Evolutionary conservation across 2,888 invertebrate genomes (phyloP), one percentile per base, ranked within the genome.

Genomic region (Operophtera brumata): DNA sequence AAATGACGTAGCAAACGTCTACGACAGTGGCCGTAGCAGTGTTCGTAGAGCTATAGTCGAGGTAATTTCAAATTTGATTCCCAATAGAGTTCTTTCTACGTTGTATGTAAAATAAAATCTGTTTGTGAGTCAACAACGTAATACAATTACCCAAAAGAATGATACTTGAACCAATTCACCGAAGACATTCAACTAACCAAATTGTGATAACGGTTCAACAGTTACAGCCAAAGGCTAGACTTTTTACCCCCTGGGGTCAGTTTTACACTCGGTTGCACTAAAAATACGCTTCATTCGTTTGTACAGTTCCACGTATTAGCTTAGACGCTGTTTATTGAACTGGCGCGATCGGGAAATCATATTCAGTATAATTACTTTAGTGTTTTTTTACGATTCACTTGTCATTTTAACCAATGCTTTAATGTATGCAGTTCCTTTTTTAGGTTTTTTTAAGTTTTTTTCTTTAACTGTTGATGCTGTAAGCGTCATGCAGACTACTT

Each of bases 251-350:
- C 40, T 8, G 1, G 14, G 40, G 42, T 32, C 46, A 35, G 52
- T 42, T 53, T 52, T 32, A 52, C n/a, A 41, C 35, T 35, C n/a
- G 9, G 6, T 14, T 43, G 14, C 10, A 39, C 12, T 9, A 28
- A 14, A 25, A 30, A 9, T 28, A 35, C 39, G 28, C n/a, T 14
- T 34, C 20, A 36, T 37, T 25, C 42, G 46, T 45, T 52, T 41
- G 45, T 45, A 32, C 36, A 44, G 43, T 37, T 39, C 25, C 45
- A 6, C 14, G 44, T 39, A 53, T 49, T 52, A 46, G 41, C 12
- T 49, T 28, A 39, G 20, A 36, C 7, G 2, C 28, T 14, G 47
- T 39, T 28, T 12, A 44, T 32, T 3, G 10, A 2, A 7, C 20
- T 20, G 20, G 20, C 20, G 20, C 2, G 20, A 20, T 20, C 4